Evolutionary conservation across 2,113 vertebrate genomes (phyloP).

Genomic region (Sceloporus undulatus): DNA sequence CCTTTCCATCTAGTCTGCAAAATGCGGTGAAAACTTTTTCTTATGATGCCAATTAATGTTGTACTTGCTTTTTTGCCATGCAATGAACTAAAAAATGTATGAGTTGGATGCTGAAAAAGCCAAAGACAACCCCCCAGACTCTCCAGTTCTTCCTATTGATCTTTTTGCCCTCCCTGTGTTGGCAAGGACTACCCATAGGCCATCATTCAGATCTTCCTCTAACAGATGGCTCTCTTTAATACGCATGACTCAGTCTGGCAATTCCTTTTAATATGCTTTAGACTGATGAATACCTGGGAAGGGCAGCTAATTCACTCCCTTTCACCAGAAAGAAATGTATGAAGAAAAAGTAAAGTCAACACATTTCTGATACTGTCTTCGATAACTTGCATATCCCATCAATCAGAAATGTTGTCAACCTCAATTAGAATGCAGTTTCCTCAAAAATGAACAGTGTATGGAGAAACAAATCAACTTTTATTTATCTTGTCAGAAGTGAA

Average conservation of each 20-base stretch:
- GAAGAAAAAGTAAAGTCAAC: slow-evolving; percentile 73
- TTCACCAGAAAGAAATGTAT: slow-evolving; percentile 71
- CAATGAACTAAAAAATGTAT: slow-evolving; percentile 81
- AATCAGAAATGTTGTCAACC: slow-evolving; percentile 82
- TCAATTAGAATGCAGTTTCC: slow-evolving; percentile 78
- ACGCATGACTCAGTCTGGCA: slow-evolving; percentile 81
- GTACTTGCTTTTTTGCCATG: slow-evolving; percentile 78
- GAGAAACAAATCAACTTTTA: slow-evolving; percentile 82
- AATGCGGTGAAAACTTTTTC: slow-evolving; percentile 49
- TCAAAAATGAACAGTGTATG: slow-evolving; percentile 71
- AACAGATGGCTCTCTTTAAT: slow-evolving; percentile 84
- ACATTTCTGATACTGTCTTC: slow-evolving; percentile 44
- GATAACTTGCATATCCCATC: slow-evolving; percentile 62
- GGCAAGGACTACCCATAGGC: slow-evolving; percentile 69
- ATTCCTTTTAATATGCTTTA: slow-evolving; percentile 82
- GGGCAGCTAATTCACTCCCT: slow-evolving; percentile 69
- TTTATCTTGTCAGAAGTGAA: slow-evolving; percentile 80
- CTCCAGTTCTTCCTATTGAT: slow-evolving; percentile 78
- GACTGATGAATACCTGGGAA: slow-evolving; percentile 74
- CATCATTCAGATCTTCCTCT: slow-evolving; percentile 77
- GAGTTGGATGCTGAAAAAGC: slow-evolving; percentile 72
- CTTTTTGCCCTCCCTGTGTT: slow-evolving; percentile 78
- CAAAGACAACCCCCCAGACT: slow-evolving; percentile 76
- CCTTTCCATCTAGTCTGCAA: neutral
- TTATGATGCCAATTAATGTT: slow-evolving; percentile 76